phyloP scores from a whole-genome alignment of 37 sponge, comb jelly and placozoan genomes.

The Beroe ovata region DNA sequence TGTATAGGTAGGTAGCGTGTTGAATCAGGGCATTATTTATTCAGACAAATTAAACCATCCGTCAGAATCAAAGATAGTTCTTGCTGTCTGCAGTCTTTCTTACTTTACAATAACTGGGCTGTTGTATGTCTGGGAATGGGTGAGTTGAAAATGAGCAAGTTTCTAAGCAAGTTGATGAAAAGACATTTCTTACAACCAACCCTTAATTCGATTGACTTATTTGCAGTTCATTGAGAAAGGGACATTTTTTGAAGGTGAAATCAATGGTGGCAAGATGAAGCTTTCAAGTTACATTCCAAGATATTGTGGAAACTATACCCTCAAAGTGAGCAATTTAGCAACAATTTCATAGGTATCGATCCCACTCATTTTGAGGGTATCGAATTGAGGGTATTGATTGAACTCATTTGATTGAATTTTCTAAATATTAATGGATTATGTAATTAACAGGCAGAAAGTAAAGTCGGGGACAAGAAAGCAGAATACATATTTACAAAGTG shows the following conservation, averaged over 20 bases:
- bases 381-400: too few species aligned
- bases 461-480: background rate
- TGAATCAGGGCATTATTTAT: too few species aligned
- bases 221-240: constrained; percentile 64
- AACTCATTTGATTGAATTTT: too few species aligned
- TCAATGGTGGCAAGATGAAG: background rate
- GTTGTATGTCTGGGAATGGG: constrained; percentile 52
- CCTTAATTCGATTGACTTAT: background rate
- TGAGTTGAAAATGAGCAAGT: background rate
- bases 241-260: constrained; percentile 32
- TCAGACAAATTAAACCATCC: too few species aligned
- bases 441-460: constrained; percentile 18
- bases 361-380: too few species aligned
- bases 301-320: constrained; percentile 30
- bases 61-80: constrained; percentile 29
- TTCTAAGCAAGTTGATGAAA: background rate
- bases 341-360: too few species aligned
- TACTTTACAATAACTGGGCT: constrained; percentile 21
- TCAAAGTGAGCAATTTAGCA: constrained; percentile 14
- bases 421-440: too few species aligned
- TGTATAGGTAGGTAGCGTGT: too few species aligned
- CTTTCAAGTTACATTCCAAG: constrained; percentile 47
- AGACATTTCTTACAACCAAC: background rate
- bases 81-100: constrained; percentile 22
- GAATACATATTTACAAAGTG: constrained; percentile 37